Conservation (phyloP, 2,888 invertebrate genomes). For the Maniola hyperantus region DNA sequence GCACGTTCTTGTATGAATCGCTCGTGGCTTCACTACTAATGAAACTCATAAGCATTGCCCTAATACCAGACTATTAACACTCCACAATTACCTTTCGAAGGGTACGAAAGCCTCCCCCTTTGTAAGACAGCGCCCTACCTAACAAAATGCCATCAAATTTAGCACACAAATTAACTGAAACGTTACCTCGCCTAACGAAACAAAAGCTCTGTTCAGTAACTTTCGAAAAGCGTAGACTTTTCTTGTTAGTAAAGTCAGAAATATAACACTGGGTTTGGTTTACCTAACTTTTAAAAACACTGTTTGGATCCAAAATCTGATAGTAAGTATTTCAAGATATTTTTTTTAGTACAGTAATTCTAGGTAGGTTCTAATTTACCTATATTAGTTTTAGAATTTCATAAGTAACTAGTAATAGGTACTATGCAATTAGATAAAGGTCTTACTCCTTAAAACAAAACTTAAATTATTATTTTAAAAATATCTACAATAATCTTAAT, state of each 20-base stretch:
- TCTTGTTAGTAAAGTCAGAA: constrained; percentile 23
- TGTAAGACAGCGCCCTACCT: constrained; percentile 50
- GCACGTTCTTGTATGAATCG: constrained; percentile 77
- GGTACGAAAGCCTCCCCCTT: constrained; percentile 63
- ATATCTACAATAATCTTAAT: too few relatives aligned
- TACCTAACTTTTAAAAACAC: constrained; percentile 18
- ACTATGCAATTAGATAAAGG: too few relatives aligned
- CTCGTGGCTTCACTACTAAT: constrained; percentile 72
- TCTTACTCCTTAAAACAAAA: too few relatives aligned
- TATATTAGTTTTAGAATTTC: too few relatives aligned
- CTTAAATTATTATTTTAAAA: too few relatives aligned
- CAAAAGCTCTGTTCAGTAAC: constrained; percentile 27
- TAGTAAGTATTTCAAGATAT: too few relatives aligned
- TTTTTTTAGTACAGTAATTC: too few relatives aligned
- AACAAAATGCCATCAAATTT: constrained; percentile 67
- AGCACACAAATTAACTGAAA: constrained; percentile 62
- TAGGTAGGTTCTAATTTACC: too few relatives aligned
- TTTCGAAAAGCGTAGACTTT: constrained; percentile 12
- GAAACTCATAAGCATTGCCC: constrained; percentile 76
- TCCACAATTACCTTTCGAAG: constrained; percentile 67
- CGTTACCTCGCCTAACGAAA: constrained; percentile 33
- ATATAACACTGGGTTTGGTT: constrained; percentile 31
- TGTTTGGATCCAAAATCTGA: too few relatives aligned
- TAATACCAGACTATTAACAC: constrained; percentile 73
- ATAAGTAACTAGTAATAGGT: too few relatives aligned